Base-by-base conservation (phyloP, 2,888 invertebrate genomes). In the Drosophila eohydei region DNA sequence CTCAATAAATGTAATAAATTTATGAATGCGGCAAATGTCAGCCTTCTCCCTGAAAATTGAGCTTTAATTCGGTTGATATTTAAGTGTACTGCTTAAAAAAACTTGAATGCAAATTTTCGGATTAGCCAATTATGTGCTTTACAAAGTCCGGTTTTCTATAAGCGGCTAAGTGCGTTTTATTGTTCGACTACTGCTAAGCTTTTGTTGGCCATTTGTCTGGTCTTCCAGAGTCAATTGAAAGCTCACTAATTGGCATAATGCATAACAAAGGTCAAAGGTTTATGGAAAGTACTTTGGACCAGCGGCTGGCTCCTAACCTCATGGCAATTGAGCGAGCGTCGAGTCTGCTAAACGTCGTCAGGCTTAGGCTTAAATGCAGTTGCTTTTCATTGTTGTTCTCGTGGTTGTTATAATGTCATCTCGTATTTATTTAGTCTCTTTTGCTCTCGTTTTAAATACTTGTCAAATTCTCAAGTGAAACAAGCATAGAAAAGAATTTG, bases 271-370 rank as follows among this genome's bases (percentile, higher is more conserved):
- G 64, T 28, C 21, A 3, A 32, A 28, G 28, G 41, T 32, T 32
- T 46, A n/a, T 14, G 1, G 14, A 28, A 32, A 11, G n/a, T 46
- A 60, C 46, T 43, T 41, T 3, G 12, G 7, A 14, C n/a, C 26
- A 16, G 14, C 11, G 5, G 26, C 46, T 40, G 16, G 14, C 21
- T 48, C 1, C 41, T 16, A 59, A 54, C 52, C 70, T 50, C 40
- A 28, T 28, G 85, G 75, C 83, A 80, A 85, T 82, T 85, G 82
- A 80, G 74, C 72, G 73, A 83, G 85, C 75, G 75, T 64, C 74
- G 72, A 83, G 81, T 83, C 86, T 71, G 79, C 86, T 72, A 56
- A 86, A 79, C 58, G 71, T 72, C 83, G 54, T 38, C 21, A 68
- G 71, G 74, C 67, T 57, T 46, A 67, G 67, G 78, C 70, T 76